phyloP scores from a whole-genome alignment of 2,113 vertebrate genomes.

The Oncorhynchus gorbuscha region DNA sequence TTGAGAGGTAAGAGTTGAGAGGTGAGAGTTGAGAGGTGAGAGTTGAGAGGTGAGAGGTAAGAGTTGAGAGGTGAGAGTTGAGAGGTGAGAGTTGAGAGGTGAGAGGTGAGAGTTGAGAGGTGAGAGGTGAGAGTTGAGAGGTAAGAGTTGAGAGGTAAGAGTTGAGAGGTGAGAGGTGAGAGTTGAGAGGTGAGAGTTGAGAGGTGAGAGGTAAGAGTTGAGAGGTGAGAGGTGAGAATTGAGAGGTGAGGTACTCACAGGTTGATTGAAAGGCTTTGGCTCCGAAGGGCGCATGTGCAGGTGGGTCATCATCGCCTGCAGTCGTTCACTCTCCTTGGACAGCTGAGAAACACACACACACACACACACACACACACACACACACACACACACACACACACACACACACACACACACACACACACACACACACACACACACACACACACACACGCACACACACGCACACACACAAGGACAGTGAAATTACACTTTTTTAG shows the following conservation, averaged over 20 bases:
- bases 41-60: no score
- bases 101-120: background rate
- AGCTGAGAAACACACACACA: slow-evolving; percentile 75
- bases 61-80: background rate
- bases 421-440: no score
- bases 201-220: no score
- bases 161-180: background rate
- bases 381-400: slow-evolving; percentile 12
- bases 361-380: background rate
- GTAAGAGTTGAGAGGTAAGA: background rate
- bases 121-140: no score
- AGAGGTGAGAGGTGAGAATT: background rate
- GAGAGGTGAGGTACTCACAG: slow-evolving; percentile 75
- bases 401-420: no score
- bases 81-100: background rate
- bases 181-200: background rate
- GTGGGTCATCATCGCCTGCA: slow-evolving; percentile 99
- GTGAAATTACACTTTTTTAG: no score
- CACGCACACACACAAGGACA: background rate
- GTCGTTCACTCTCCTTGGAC: slow-evolving; percentile 95
- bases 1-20: no score
- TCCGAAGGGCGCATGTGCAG: slow-evolving; percentile 98
- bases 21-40: no score
- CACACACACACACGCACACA: no score
- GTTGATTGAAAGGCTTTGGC: slow-evolving; percentile 97